A percentile compares a stretch with the other conserved stretches of the same genome.
Conservation (phyloP, 2,797 vertebrate species). For the Gymnoscopelus braueri region DNA sequence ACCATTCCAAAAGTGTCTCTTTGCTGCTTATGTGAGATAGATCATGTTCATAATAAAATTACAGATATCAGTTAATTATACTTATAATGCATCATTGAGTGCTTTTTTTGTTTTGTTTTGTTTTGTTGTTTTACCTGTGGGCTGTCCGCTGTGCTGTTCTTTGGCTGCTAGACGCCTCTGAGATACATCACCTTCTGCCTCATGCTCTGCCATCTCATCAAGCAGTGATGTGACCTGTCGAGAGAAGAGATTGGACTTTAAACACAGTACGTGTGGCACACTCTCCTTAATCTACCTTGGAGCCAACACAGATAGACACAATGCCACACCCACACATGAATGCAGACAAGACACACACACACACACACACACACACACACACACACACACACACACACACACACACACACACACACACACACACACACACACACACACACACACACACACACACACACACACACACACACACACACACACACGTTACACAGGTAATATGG, state of each 20-base stretch:
- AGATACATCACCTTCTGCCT: conserved; percentile 75
- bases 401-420: conserved; percentile 1
- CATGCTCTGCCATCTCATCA: conserved; percentile 86
- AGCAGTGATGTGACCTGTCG: conserved; percentile 71
- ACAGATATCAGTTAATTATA: too few species aligned
- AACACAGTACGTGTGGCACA: not conserved
- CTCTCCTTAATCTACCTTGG: not conserved
- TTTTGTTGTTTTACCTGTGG: conserved; percentile 72
- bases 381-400: conserved; percentile 7
- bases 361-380: conserved; percentile 19
- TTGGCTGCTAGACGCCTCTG: conserved; percentile 81
- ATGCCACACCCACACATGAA: not conserved
- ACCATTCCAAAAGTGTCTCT: too few species aligned
- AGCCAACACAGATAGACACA: too few species aligned
- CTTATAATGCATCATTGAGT: too few species aligned
- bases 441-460: conserved; percentile 18
- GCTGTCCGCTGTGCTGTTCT: conserved; percentile 84
- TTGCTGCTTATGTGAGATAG: too few species aligned
- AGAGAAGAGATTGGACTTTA: conserved; percentile 24
- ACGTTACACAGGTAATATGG: not conserved
- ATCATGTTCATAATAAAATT: too few species aligned
- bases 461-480: conserved; percentile 13
- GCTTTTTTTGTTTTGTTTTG: not conserved
- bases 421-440: not conserved
- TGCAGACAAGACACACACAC: not conserved